These are phyloP conservation scores for Archaeoteleia sp. DNA, from an alignment of 2,888 invertebrate species.

Conservation along the genomic window DNA sequence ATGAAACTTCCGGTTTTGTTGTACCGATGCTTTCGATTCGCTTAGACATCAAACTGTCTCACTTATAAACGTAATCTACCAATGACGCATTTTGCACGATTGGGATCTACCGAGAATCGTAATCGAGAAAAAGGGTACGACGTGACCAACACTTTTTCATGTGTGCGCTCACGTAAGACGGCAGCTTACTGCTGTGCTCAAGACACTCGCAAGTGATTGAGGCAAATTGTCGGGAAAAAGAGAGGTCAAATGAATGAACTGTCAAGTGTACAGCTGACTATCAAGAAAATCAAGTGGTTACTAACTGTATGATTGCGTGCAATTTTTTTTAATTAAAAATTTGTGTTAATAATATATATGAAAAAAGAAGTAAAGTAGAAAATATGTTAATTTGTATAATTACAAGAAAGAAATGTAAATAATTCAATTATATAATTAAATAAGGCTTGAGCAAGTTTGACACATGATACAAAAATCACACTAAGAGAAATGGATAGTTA, in stretches of 20 bases:
- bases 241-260: constrained; percentile 22
- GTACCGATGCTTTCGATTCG: constrained; percentile 37
- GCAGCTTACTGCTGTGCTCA: constrained; percentile 2
- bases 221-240: constrained; percentile 20
- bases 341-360: no score
- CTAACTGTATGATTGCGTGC: no score
- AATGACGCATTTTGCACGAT: constrained; percentile 23
- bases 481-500: no score
- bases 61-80: constrained; percentile 37
- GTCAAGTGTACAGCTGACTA: neutral
- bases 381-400: no score
- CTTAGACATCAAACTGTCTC: constrained; percentile 38
- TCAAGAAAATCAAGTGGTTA: no score
- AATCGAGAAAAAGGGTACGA: constrained; percentile 23
- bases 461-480: no score
- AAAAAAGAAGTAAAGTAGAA: no score
- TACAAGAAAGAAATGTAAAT: no score
- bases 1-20: constrained; percentile 46
- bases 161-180: constrained; percentile 2
- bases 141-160: neutral
- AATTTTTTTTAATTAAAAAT: no score
- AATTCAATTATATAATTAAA: no score
- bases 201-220: constrained; percentile 22
- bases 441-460: no score
- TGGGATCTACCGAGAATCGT: constrained; percentile 14